phyloP scores from a whole-genome alignment of 2,888 invertebrate genomes.

The Chymomyza procnemis region DNA sequence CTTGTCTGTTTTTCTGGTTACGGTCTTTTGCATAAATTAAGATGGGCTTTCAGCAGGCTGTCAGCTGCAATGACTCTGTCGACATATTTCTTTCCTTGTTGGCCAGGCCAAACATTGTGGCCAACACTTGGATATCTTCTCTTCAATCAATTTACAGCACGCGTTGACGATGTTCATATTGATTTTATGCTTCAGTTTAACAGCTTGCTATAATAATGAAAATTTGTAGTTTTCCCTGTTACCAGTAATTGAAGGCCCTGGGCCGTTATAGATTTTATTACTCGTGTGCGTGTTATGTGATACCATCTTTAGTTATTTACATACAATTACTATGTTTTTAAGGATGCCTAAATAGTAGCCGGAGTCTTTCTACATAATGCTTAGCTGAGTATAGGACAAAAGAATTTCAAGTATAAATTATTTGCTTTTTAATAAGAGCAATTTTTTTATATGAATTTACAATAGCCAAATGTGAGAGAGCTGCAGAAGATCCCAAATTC shows the following conservation, averaged over 20 bases:
- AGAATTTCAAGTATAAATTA: too few relatives aligned
- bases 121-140: not conserved
- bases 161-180: not conserved
- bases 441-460: too few relatives aligned
- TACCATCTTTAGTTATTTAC: not conserved
- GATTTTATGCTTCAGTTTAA: not conserved
- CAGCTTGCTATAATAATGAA: not conserved
- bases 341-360: not conserved
- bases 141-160: not conserved
- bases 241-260: not conserved
- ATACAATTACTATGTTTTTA: not conserved
- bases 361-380: not conserved
- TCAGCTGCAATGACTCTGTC: not conserved
- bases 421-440: too few relatives aligned
- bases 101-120: not conserved
- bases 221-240: not conserved
- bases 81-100: not conserved
- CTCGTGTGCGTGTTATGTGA: too few relatives aligned
- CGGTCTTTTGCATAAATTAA: not conserved
- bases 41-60: not conserved
- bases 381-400: too few relatives aligned
- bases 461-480: too few relatives aligned
- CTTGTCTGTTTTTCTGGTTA: too few relatives aligned
- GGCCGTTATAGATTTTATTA: not conserved
- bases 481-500: too few relatives aligned